Evolutionary conservation across 2,797 vertebrate genomes (phyloP).

Genomic region (Anabas testudineus): DNA sequence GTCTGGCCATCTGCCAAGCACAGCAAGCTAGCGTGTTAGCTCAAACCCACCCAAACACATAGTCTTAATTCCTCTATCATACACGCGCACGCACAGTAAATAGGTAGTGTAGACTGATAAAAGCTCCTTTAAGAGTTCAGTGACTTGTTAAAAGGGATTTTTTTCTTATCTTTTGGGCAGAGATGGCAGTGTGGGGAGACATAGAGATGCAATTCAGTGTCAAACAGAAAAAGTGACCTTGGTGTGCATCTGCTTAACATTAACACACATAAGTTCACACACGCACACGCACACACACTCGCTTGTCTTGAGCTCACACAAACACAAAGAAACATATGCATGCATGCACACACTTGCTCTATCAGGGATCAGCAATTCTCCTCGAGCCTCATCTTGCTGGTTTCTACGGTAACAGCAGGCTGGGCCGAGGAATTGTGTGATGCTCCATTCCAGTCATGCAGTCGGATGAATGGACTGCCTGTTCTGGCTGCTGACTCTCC

Average conservation of each 20-base stretch:
- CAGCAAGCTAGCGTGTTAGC: constrained; percentile 55
- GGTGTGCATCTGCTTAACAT: constrained; percentile 55
- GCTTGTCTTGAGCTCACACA: constrained; percentile 22
- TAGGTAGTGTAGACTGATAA: constrained; percentile 63
- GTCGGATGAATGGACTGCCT: constrained; percentile 78
- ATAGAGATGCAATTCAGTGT: constrained; percentile 53
- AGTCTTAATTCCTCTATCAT: constrained; percentile 16
- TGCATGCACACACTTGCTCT: constrained; percentile 21
- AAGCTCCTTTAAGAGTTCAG: constrained; percentile 59
- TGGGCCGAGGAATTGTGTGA: constrained; percentile 72
- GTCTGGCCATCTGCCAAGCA: constrained; percentile 61
- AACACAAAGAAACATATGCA: constrained; percentile 1
- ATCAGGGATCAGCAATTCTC: constrained; percentile 55
- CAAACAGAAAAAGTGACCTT: constrained; percentile 59
- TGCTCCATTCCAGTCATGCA: constrained; percentile 76
- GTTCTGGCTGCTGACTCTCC: constrained; percentile 70
- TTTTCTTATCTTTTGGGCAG: constrained; percentile 11
- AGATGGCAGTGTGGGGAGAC: constrained; percentile 30
- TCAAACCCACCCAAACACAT: constrained; percentile 44
- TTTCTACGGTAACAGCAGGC: constrained; percentile 80
- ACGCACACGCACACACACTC: background rate
- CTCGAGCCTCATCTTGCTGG: constrained; percentile 63
- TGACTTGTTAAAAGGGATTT: constrained; percentile 49
- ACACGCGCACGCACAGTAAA: constrained; percentile 45
- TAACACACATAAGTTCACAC: constrained; percentile 44